These are phyloP conservation scores for Ciconia boyciana DNA, from an alignment of 2,113 vertebrate genomes.

Conservation along the genomic window DNA sequence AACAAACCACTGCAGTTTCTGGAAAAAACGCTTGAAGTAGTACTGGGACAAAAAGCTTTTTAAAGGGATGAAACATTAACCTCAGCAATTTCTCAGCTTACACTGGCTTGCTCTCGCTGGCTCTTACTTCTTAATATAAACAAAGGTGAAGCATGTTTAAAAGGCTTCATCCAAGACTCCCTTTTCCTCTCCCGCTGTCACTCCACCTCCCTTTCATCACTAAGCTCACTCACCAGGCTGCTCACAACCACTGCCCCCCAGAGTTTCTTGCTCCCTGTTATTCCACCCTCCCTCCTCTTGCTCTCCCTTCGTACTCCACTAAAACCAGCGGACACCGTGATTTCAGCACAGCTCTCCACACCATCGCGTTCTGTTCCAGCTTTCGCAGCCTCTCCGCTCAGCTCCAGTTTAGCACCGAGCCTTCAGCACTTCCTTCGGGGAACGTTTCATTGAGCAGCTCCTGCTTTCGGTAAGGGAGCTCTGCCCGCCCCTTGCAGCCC, in stretches of 20 bases:
- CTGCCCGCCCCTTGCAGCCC: too few species aligned
- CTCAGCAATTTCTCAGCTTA: neutral
- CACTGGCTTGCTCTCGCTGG: neutral
- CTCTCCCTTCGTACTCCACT: neutral
- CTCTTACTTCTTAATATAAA: neutral
- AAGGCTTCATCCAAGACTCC: neutral
- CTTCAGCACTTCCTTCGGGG: neutral
- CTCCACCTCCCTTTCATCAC: accelerated
- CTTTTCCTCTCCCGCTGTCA: neutral
- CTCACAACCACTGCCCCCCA: neutral
- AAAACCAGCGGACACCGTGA: accelerated
- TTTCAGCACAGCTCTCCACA: neutral
- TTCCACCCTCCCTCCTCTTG: too few species aligned
- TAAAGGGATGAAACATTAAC: neutral
- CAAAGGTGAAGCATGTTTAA: neutral
- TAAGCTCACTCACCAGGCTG: neutral
- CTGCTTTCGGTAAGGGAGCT: neutral
- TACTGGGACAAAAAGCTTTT: accelerated
- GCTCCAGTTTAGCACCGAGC: too few species aligned
- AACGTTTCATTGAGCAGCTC: accelerated
- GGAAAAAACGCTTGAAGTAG: neutral
- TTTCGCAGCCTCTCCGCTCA: accelerated
- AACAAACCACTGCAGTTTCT: neutral
- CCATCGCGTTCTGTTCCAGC: neutral
- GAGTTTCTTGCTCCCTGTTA: neutral